Conservation (phyloP, 2,797 vertebrate species). For the Pseudotriccus pelzelni region DNA sequence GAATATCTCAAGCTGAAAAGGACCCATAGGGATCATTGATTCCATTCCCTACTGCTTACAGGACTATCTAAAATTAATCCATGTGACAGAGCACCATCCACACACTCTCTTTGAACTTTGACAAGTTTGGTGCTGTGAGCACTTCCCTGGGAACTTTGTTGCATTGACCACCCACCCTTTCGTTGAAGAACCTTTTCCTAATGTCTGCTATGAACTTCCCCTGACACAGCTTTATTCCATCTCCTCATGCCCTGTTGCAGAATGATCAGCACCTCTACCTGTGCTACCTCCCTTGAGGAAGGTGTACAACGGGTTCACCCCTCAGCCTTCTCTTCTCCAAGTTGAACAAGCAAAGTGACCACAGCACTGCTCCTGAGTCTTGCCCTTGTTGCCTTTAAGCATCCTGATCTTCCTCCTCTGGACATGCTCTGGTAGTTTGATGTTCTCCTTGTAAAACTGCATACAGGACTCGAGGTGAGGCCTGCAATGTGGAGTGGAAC, state of each 20-base stretch:
- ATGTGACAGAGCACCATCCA: not conserved
- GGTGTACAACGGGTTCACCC: not conserved
- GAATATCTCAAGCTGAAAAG: not conserved
- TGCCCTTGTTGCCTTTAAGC: not conserved
- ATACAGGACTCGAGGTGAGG: rapidly evolving
- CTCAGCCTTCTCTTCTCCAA: not conserved
- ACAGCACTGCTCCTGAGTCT: no score
- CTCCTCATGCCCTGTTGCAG: rapidly evolving
- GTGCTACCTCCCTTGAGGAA: not conserved
- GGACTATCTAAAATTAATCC: not conserved
- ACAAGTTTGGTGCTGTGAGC: not conserved
- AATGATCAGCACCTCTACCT: not conserved
- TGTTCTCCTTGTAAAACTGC: not conserved
- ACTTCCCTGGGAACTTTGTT: not conserved
- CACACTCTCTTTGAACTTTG: not conserved
- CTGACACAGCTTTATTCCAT: rapidly evolving
- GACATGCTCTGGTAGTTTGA: not conserved
- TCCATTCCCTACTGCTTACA: not conserved
- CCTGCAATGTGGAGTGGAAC: rapidly evolving
- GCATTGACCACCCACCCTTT: rapidly evolving
- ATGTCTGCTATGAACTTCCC: not conserved
- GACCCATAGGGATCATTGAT: not conserved
- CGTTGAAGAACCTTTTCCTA: not conserved
- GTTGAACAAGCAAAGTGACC: not conserved
- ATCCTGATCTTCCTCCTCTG: not conserved